Evolutionary conservation across 1,140 invertebrate species (phyloP).

Genomic region (Acromyrmex charruanus): DNA sequence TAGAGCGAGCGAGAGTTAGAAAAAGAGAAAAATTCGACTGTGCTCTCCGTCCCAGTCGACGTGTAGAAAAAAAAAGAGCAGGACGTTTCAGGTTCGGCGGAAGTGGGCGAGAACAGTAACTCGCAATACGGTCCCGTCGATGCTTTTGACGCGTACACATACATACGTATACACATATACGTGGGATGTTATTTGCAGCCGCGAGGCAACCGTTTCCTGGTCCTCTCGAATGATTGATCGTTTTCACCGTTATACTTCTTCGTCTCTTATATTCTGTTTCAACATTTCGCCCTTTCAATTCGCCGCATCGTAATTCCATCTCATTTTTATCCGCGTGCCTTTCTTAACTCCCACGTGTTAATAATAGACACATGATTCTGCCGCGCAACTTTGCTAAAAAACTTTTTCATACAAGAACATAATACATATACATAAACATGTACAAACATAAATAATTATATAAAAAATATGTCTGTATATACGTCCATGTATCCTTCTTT

Average conservation of each 20-base stretch:
- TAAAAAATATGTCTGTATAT: too few relatives aligned
- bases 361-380: neutral
- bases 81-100: conserved; percentile 16
- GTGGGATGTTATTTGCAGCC: conserved; percentile 78
- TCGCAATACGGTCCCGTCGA: conserved; percentile 42
- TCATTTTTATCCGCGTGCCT: neutral
- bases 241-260: conserved; percentile 69
- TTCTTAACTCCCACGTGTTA: neutral
- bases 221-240: conserved; percentile 82
- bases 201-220: conserved; percentile 69
- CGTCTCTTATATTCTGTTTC: conserved; percentile 51
- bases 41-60: neutral
- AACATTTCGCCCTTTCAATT: conserved; percentile 23
- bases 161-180: neutral
- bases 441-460: too few relatives aligned
- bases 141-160: conserved; percentile 57
- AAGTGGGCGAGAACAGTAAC: conserved; percentile 26
- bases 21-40: neutral
- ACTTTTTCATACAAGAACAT: too few relatives aligned
- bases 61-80: conserved; percentile 17
- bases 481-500: too few relatives aligned
- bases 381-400: too few relatives aligned
- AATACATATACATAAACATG: too few relatives aligned
- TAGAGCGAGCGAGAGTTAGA: neutral
- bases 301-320: neutral